A percentile compares a stretch with the other conserved stretches of the same genome.
Evolutionary conservation across 92 coral and sea anemone species (phyloP).

Genomic region (Micromussa lordhowensis): DNA sequence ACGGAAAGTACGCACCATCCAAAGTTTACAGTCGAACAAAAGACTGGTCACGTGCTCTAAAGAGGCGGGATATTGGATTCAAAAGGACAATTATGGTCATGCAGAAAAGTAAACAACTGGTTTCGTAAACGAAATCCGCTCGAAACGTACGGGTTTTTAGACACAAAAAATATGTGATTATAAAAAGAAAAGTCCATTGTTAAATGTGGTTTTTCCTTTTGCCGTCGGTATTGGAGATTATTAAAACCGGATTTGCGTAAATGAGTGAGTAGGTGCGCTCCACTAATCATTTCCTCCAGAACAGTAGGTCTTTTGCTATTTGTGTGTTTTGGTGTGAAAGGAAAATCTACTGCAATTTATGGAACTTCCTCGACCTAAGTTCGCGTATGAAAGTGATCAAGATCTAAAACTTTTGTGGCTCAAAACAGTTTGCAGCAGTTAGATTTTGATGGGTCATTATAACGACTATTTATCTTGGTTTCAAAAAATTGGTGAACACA

Average conservation of each 20-base stretch:
- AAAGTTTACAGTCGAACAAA: background rate
- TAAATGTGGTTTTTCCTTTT: too few relatives aligned
- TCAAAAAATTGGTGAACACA: too few relatives aligned
- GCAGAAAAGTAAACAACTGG: constrained; percentile 12
- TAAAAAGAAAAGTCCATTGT: too few relatives aligned
- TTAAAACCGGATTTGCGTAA: constrained; percentile 28
- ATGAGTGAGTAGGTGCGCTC: background rate
- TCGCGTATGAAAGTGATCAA: background rate
- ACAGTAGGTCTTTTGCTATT: background rate
- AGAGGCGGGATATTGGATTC: constrained; percentile 15
- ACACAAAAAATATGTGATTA: background rate
- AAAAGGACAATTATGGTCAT: constrained; percentile 1
- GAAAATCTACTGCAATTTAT: background rate
- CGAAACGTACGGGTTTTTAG: background rate
- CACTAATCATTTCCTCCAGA: background rate
- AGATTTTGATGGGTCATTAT: too few relatives aligned
- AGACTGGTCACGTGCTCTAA: constrained; percentile 24
- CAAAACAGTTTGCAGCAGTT: too few relatives aligned
- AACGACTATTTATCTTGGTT: too few relatives aligned
- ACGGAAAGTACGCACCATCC: background rate
- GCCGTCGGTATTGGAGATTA: too few relatives aligned
- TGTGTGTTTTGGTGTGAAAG: constrained; percentile 11
- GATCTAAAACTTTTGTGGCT: too few relatives aligned
- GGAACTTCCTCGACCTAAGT: constrained; percentile 4
- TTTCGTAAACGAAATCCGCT: background rate